Evolutionary conservation across 2,888 invertebrate species (phyloP).

Genomic region (Kuschelorhynchus macadamiae): DNA sequence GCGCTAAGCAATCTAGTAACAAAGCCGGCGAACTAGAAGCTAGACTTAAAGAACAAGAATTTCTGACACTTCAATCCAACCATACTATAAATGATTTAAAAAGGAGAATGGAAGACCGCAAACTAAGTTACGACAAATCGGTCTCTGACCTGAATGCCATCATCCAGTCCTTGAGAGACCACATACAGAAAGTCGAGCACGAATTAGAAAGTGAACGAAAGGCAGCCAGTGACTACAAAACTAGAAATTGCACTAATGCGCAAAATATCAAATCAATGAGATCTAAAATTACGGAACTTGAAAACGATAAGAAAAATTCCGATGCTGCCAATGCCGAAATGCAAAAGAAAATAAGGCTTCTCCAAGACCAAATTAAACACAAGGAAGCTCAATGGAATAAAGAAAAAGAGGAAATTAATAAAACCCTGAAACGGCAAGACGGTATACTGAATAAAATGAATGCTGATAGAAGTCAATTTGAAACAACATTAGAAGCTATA

Average conservation of each 20-base stretch:
- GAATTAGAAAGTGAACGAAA: conserved; percentile 61
- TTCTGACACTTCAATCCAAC: conserved; percentile 55
- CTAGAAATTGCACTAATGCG: conserved; percentile 56
- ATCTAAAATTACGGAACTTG: conserved; percentile 67
- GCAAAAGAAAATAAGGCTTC: conserved; percentile 59
- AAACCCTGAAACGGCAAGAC: conserved; percentile 60
- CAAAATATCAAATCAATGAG: conserved; percentile 67
- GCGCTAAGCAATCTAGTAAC: conserved; percentile 48
- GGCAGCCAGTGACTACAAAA: conserved; percentile 54
- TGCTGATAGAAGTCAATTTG: conserved; percentile 59
- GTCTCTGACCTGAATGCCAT: conserved; percentile 56
- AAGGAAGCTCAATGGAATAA: conserved; percentile 63
- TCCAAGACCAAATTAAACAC: conserved; percentile 61
- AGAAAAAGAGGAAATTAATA: conserved; percentile 63
- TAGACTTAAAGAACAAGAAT: conserved; percentile 51
- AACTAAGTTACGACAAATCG: conserved; percentile 54
- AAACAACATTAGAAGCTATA: conserved; percentile 55
- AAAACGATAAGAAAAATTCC: conserved; percentile 66
- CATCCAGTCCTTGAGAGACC: conserved; percentile 56
- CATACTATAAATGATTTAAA: conserved; percentile 56
- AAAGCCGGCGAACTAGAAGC: conserved; percentile 57
- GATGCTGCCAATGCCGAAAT: conserved; percentile 65
- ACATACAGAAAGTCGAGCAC: conserved; percentile 60
- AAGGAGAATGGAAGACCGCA: conserved; percentile 60
- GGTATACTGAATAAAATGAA: conserved; percentile 61